Evolutionary conservation across 2,888 invertebrate genomes (phyloP).

Genomic region (Drosophila algonquin): DNA sequence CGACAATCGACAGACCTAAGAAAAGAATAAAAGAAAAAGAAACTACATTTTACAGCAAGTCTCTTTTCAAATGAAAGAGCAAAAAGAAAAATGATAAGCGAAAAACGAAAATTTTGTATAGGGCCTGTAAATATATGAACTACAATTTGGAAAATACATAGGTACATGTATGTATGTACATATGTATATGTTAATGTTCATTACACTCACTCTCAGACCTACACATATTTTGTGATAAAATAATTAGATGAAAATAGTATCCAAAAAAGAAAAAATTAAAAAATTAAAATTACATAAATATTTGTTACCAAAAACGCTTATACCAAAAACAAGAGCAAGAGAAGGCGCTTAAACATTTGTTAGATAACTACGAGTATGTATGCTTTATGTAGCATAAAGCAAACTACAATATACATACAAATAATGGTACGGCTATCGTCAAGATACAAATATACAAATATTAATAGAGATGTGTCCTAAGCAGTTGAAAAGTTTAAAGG

Average conservation of each 20-base stretch:
- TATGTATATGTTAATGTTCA: slow-evolving; percentile 27
- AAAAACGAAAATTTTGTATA: slow-evolving; percentile 19
- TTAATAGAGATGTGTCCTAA: slow-evolving; percentile 3
- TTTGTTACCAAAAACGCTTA: slow-evolving; percentile 42
- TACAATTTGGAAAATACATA: slow-evolving; percentile 39
- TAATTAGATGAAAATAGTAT: slow-evolving; percentile 27
- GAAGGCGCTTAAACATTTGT: neutral
- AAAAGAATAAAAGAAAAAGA: slow-evolving; percentile 10
- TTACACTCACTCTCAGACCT: slow-evolving; percentile 37
- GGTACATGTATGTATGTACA: no score
- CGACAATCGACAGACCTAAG: slow-evolving; percentile 44
- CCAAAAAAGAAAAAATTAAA: slow-evolving; percentile 11
- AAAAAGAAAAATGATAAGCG: slow-evolving; percentile 4
- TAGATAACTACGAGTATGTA: neutral
- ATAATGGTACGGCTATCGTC: neutral
- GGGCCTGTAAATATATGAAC: slow-evolving; percentile 31
- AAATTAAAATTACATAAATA: slow-evolving; percentile 35
- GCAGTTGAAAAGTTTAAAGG: slow-evolving; percentile 18
- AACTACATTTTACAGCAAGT: slow-evolving; percentile 3
- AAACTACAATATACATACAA: neutral
- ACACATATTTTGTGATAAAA: slow-evolving; percentile 40
- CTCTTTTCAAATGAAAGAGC: slow-evolving; percentile 8
- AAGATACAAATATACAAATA: neutral
- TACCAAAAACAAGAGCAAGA: neutral
- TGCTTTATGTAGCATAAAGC: neutral